A percentile compares a stretch with the other conserved stretches of the same genome.
phyloP scores from a whole-genome alignment of 2,113 vertebrate species.

The Apeltes quadracus region DNA sequence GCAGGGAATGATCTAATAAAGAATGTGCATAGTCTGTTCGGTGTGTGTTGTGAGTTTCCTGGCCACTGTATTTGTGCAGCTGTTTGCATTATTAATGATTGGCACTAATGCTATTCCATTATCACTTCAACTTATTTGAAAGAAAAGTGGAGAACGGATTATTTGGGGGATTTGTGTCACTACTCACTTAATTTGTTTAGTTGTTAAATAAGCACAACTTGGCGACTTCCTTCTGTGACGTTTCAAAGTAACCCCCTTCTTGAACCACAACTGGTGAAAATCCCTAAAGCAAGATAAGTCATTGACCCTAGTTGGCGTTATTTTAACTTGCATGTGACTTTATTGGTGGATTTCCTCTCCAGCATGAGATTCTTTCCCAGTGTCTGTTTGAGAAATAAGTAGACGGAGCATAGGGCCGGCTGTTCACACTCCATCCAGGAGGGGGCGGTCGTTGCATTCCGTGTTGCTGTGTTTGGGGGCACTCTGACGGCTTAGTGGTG shows the following conservation, averaged over 20 bases:
- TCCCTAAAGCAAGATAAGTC: background rate
- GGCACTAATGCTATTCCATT: background rate
- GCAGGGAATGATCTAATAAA: conserved; percentile 69
- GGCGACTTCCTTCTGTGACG: background rate
- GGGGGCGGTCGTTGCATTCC: conserved; percentile 16
- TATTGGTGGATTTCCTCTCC: background rate
- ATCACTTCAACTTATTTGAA: background rate
- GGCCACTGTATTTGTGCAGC: background rate
- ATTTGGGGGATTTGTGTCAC: background rate
- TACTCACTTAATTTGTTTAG: background rate
- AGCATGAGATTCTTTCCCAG: background rate
- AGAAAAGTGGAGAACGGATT: background rate
- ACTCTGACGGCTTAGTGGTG: too few species aligned
- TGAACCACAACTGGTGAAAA: background rate
- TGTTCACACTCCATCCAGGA: conserved; percentile 41
- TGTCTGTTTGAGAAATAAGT: background rate
- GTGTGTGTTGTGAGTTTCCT: conserved; percentile 31
- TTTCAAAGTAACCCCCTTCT: background rate
- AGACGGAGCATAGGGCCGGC: background rate
- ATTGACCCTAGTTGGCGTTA: background rate
- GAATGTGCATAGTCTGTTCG: conserved; percentile 33
- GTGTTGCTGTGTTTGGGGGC: too few species aligned
- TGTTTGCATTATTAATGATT: background rate
- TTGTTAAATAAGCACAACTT: too few species aligned
- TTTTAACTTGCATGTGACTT: background rate